phyloP scores from a whole-genome alignment of 1,140 invertebrate genomes.

The Zaprionus kolodkinae region DNA sequence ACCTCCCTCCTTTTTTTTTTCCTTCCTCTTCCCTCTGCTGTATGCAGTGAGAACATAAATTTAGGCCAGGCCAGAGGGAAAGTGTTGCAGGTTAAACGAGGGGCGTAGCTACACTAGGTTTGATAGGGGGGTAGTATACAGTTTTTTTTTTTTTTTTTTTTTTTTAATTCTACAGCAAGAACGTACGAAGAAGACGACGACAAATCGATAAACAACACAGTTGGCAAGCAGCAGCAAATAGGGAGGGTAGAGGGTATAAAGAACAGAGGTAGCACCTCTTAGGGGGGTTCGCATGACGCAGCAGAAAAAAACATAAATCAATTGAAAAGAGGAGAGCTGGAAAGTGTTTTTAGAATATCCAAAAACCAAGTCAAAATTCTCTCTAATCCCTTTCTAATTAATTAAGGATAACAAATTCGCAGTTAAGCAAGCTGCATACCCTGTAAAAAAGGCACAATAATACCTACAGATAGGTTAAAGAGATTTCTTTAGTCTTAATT shows the following conservation, averaged over 20 bases:
- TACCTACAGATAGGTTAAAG: no score
- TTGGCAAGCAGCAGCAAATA: slow-evolving; percentile 29
- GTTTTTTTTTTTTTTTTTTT: slow-evolving; percentile 32
- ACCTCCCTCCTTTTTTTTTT: no score
- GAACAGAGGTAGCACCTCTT: no score
- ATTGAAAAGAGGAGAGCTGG: no score
- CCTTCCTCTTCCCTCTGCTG: neutral
- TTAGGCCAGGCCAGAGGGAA: neutral
- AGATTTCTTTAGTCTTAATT: no score
- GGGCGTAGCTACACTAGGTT: neutral
- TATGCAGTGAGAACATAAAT: slow-evolving; percentile 5
- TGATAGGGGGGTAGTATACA: slow-evolving; percentile 10
- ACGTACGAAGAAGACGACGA: neutral
- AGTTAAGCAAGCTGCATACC: no score
- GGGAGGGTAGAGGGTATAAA: no score
- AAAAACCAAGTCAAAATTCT: no score
- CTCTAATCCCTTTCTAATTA: no score
- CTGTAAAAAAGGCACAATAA: no score
- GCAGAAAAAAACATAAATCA: slow-evolving; percentile 16
- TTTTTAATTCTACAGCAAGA: neutral
- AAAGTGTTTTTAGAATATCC: no score
- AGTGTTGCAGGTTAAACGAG: slow-evolving; percentile 12
- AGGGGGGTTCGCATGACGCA: slow-evolving; percentile 17
- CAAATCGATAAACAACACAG: slow-evolving; percentile 44
- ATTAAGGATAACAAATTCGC: no score